Conservation (phyloP, 2,113 vertebrate species). For the Siniperca chuatsi region DNA sequence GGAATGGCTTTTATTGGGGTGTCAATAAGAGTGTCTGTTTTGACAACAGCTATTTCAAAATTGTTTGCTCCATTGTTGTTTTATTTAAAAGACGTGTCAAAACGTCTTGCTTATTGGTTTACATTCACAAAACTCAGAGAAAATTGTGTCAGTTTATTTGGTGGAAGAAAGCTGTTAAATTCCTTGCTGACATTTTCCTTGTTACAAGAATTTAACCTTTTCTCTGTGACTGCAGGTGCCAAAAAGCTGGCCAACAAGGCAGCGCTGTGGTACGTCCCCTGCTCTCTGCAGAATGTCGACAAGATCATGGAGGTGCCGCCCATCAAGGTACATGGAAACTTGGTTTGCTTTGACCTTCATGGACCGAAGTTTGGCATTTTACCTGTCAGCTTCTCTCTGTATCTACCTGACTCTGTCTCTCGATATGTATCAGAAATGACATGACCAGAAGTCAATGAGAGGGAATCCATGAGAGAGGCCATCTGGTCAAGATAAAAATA, state of each 20-base stretch:
- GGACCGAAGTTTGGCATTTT: slow-evolving; percentile 24
- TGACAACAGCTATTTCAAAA: slow-evolving; percentile 44
- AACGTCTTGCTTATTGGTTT: slow-evolving; percentile 2
- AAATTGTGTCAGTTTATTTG: not conserved
- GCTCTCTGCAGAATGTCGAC: slow-evolving; percentile 91
- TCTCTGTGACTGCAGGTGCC: slow-evolving; percentile 83
- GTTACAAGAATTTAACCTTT: slow-evolving; percentile 11
- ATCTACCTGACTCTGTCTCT: not conserved
- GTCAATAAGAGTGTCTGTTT: slow-evolving; percentile 37
- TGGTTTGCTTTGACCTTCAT: not conserved
- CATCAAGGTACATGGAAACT: slow-evolving; percentile 87
- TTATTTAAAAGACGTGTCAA: slow-evolving; percentile 27
- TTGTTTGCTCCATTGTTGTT: slow-evolving; percentile 37
- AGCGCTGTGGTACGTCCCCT: slow-evolving; percentile 93
- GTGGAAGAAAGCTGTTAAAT: not conserved
- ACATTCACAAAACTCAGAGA: not conserved
- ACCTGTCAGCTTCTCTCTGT: slow-evolving; percentile 11
- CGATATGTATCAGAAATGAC: not conserved
- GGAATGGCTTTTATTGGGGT: slow-evolving; percentile 30
- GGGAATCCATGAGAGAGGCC: not conserved
- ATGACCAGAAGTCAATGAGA: not conserved
- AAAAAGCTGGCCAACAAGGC: slow-evolving; percentile 95
- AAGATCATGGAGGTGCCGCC: slow-evolving; percentile 93
- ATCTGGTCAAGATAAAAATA: slow-evolving; percentile 25
- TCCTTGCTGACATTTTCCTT: slow-evolving; percentile 1